Base-by-base conservation (phyloP, 2,797 vertebrate genomes). In the Anguilla megastoma region DNA sequence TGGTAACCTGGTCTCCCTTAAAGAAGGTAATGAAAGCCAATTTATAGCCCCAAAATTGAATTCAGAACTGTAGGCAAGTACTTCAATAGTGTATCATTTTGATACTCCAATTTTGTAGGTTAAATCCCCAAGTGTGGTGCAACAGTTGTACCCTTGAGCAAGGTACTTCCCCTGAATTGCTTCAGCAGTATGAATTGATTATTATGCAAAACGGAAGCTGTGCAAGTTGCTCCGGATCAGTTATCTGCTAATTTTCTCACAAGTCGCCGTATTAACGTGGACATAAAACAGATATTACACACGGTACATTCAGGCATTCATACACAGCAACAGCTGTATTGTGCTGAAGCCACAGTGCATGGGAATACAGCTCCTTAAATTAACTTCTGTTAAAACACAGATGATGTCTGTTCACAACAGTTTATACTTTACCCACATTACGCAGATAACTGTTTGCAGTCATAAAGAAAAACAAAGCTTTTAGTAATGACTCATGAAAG, bases 381-480 rank as follows among this genome's bases (percentile, higher is more conserved):
- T 45, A 45, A 52, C 50, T 52, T 52, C 50, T 52, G 7, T 52
- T 60, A 2, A 80, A 33, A 60, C 86, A n/a, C 36, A 33, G 52
- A 56, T 21, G 16, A 24, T 50, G 52, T 12, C 18, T 4, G 56
- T 58, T 80, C 36, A n/a, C 79, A 52, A 30, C 36, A 60, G 54
- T 87, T 58, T 71, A 60, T 12, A 52, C 18, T 30, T 12, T 58
- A 52, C 27, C 27, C 56, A 14, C 63, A 52, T 12, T 56, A 14
- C 21, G 60, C 33, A 87, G 79, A 88, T 63, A 82, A 63, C 36
- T 18, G 56, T 82, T 80, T 21, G 63, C 54, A 71, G 66, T 71
- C 27, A 76, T 12, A 76, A 76, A 76, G 69, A 71, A 36, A 76
- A 76, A 76, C 14, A 36, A 36, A 76, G 27, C 71, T 48, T 2